A percentile compares a stretch with the other conserved stretches of the same genome.
Conservation (phyloP, 1,140 invertebrate genomes). For the Drosophila bifasciata region DNA sequence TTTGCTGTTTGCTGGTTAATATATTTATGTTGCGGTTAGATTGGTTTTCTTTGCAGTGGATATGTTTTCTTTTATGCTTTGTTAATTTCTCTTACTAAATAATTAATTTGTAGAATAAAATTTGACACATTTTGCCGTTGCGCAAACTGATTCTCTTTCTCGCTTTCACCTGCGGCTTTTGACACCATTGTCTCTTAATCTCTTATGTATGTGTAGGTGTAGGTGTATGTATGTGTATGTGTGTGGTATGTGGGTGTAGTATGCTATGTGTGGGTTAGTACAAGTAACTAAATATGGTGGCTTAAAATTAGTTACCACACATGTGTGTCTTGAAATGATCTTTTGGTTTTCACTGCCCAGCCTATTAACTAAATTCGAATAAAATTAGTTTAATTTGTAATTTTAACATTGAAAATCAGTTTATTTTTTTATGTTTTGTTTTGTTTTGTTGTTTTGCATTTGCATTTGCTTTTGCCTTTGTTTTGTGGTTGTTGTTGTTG, state of each 20-base stretch:
- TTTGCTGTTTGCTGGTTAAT: conserved; percentile 50
- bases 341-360: conserved; percentile 71
- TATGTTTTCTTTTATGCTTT: conserved; percentile 56
- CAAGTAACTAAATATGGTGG: conserved; percentile 47
- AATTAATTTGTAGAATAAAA: conserved; percentile 73
- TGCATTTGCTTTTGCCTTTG: conserved; percentile 6
- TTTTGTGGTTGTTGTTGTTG: conserved; percentile 55
- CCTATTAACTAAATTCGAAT: conserved; percentile 68
- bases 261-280: conserved; percentile 21
- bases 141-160: conserved; percentile 28
- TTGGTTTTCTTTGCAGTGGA: conserved; percentile 62
- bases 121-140: conserved; percentile 67
- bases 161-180: conserved; percentile 39
- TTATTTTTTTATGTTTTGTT: conserved; percentile 72
- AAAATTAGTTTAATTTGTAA: conserved; percentile 68
- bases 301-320: conserved; percentile 56
- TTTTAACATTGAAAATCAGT: conserved; percentile 82
- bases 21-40: conserved; percentile 59
- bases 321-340: conserved; percentile 33
- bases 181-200: conserved; percentile 41
- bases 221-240: conserved; percentile 21
- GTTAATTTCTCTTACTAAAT: conserved; percentile 49
- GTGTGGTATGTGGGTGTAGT: conserved; percentile 9
- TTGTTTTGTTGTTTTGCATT: conserved; percentile 38
- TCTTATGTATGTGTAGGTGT: conserved; percentile 29